Base-by-base conservation (phyloP, 2,888 invertebrate genomes). In the Lampropteryx suffumata region DNA sequence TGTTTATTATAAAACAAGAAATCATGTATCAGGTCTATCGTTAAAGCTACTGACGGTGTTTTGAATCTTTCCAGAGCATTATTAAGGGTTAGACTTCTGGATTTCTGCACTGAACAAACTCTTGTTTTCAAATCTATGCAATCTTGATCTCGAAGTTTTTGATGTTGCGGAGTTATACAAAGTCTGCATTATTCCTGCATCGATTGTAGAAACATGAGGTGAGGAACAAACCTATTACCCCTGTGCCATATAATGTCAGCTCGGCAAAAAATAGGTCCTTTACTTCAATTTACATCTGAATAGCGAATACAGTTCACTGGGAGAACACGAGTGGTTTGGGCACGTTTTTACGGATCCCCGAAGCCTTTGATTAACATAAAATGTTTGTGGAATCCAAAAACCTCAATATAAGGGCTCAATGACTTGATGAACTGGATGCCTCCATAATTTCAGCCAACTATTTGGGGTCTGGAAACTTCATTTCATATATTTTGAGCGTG, bases 321-420 rank as follows among this genome's bases (percentile, higher is more conserved):
- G 65, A 52, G 59, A 62, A 58, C 67, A 69, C 63, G 67, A 69
- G 73, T 65, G 69, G 62, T 65, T 59, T 59, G 71, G 71, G 71
- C 65, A 71, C 67, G 66, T 75, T 79, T 79, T 77, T 77, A 71
- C 66, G 68, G 64, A 63, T 3, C 61, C 61, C 55, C 65, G 61
- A 64, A 64, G 69, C 64, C 68, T 70, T 66, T 63, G 74, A 79
- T 82, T 82, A 79, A 72, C 82, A 82, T 82, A 81, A 82, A 79
- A 78, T 75, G 78, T 76, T 77, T 76, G 72, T 66, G 69, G 64
- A 65, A 72, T 62, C 65, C 69, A 67, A 65, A 64, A 72, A 65
- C 65, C 68, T 68, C 68, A 70, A 74, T 73, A 71, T 69, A 65
- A 62, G 61, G 61, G 58, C 62, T 59, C 50, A 66, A 73, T 68